These are phyloP conservation scores for Limnephilus marmoratus DNA, from an alignment of 2,888 invertebrate genomes.

Conservation along the genomic window DNA sequence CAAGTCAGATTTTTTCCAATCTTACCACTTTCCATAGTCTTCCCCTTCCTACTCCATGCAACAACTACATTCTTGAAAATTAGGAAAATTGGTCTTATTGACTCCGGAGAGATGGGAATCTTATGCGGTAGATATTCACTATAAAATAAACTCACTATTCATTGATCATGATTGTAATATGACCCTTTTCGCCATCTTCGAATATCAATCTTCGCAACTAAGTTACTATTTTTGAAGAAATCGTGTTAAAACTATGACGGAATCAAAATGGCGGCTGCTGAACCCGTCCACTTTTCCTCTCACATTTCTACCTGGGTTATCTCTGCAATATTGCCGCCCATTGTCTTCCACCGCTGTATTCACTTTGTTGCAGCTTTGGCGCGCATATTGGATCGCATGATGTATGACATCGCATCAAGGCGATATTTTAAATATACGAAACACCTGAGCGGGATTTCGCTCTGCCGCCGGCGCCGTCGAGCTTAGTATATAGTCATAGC, in stretches of 20 bases:
- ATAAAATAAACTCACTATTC: too few relatives aligned
- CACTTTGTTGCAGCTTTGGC: conserved; percentile 54
- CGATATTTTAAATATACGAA: neutral
- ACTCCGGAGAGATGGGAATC: too few relatives aligned
- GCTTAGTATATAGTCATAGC: neutral
- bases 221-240: too few relatives aligned
- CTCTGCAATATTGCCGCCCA: conserved; percentile 42
- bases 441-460: conserved; percentile 33
- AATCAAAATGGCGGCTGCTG: neutral
- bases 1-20: too few relatives aligned
- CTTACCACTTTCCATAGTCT: too few relatives aligned
- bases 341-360: conserved; percentile 37
- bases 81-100: too few relatives aligned
- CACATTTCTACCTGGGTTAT: conserved; percentile 3
- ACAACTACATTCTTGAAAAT: too few relatives aligned
- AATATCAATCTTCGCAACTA: too few relatives aligned
- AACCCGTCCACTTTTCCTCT: neutral
- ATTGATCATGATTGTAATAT: too few relatives aligned
- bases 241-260: neutral
- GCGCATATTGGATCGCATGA: conserved; percentile 59
- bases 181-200: too few relatives aligned
- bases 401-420: conserved; percentile 49
- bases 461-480: neutral
- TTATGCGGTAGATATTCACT: too few relatives aligned
- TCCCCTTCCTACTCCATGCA: too few relatives aligned